These are phyloP conservation scores for Ceratoteleas bidentatus DNA, from an alignment of 1,140 invertebrate genomes.

Conservation along the genomic window DNA sequence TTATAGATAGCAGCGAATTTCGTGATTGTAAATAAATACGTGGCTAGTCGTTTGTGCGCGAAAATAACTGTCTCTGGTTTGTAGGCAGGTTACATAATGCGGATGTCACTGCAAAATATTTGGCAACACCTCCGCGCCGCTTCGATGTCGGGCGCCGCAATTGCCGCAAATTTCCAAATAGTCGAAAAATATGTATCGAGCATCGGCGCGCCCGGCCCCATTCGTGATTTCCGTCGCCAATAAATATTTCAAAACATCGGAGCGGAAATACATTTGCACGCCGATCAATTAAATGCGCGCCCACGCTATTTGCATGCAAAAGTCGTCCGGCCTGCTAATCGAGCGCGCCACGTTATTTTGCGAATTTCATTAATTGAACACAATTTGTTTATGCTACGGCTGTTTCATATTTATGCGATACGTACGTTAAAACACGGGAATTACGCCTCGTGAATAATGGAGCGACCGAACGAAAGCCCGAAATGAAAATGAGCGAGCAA, in stretches of 20 bases:
- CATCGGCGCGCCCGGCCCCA: not conserved
- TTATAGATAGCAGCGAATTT: constrained; percentile 47
- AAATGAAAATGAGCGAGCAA: too few species aligned
- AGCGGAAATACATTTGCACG: constrained; percentile 49
- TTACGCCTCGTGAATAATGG: constrained; percentile 15
- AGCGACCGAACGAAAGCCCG: not conserved
- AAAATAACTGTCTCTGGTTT: constrained; percentile 67
- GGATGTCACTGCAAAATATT: constrained; percentile 71
- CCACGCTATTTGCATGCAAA: too few species aligned
- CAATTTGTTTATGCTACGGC: constrained; percentile 24
- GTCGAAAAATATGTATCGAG: constrained; percentile 64
- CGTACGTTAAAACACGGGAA: constrained; percentile 7
- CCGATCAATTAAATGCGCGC: constrained; percentile 42
- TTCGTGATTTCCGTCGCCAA: constrained; percentile 42
- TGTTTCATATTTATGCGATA: constrained; percentile 23
- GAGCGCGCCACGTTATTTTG: not conserved
- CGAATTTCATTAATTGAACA: constrained; percentile 21
- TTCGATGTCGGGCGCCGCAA: constrained; percentile 54
- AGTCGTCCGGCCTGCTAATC: not conserved
- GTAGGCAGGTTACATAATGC: constrained; percentile 69
- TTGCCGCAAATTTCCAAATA: constrained; percentile 62
- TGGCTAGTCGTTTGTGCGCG: constrained; percentile 54
- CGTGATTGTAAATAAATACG: constrained; percentile 65
- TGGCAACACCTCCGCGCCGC: constrained; percentile 63
- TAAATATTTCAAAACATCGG: constrained; percentile 65